phyloP scores from a whole-genome alignment of 2,113 vertebrate species.

The Pachycephala philippinensis region DNA sequence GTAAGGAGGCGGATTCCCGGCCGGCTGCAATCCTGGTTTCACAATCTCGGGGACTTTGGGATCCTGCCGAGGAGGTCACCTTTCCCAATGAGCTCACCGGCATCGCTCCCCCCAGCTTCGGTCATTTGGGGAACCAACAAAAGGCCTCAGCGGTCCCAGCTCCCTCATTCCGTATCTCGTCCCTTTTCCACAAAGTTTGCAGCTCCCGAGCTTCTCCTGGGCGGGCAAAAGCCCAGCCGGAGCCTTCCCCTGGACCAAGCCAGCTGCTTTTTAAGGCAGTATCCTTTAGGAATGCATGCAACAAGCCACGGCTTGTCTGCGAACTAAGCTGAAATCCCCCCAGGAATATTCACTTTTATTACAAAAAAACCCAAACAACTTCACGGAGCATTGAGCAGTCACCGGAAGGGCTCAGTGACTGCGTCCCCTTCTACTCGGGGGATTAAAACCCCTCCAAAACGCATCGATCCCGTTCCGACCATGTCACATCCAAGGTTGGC shows the following conservation, averaged over 20 bases:
- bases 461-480: not conserved
- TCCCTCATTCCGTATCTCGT: not conserved
- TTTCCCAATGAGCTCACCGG: not conserved
- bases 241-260: not conserved
- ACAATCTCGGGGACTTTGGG: not conserved
- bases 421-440: not conserved
- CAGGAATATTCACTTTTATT: not conserved
- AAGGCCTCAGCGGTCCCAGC: not conserved
- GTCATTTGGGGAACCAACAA: not conserved
- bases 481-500: not conserved
- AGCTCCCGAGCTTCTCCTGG: not conserved
- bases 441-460: not conserved
- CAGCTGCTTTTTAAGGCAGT: not conserved
- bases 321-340: not conserved
- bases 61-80: not conserved
- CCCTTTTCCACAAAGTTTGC: not conserved
- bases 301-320: not conserved
- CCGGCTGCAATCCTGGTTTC: not conserved
- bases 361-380: not conserved
- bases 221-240: not conserved
- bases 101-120: no score
- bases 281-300: accelerated
- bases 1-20: not conserved
- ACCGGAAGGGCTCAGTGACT: not conserved
- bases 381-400: not conserved